A percentile compares a stretch with the other conserved stretches of the same genome.
phyloP scores from a whole-genome alignment of 2,797 vertebrate species.

The Sebastes taczanowskii region DNA sequence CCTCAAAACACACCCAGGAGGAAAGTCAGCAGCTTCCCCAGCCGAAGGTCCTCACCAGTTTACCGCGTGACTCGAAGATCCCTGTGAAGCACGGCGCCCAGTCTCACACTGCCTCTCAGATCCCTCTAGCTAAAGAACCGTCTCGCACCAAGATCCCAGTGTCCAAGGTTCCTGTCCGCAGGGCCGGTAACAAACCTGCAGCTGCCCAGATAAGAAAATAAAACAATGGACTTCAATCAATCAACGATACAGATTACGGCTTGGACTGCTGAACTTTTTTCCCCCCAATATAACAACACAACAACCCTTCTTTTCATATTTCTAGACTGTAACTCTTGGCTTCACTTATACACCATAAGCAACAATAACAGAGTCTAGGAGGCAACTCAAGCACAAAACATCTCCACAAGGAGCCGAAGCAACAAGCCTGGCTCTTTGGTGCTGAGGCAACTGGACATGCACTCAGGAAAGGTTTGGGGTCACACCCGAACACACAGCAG shows the following conservation, averaged over 20 bases:
- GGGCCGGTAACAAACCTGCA: conserved; percentile 86
- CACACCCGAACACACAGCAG: conserved; percentile 58
- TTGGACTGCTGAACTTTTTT: conserved; percentile 39
- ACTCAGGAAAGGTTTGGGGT: conserved; percentile 74
- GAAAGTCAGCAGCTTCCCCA: conserved; percentile 84
- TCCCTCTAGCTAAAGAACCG: conserved; percentile 88
- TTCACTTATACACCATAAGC: conserved; percentile 42
- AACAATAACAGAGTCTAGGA: conserved; percentile 50
- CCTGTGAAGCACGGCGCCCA: conserved; percentile 88
- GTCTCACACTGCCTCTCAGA: conserved; percentile 75
- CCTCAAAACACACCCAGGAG: conserved; percentile 75
- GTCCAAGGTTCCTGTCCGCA: conserved; percentile 93
- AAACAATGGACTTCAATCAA: conserved; percentile 38
- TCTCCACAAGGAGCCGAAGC: conserved; percentile 60
- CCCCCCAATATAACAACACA: conserved; percentile 12
- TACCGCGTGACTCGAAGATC: conserved; percentile 93
- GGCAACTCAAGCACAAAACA: conserved; percentile 79
- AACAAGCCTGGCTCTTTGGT: conserved; percentile 49
- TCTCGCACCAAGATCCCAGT: conserved; percentile 96
- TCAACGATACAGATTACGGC: conserved; percentile 5
- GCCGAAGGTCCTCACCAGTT: conserved; percentile 79
- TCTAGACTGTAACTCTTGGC: conserved; percentile 46
- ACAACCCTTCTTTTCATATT: conserved; percentile 38
- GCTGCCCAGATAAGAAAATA: conserved; percentile 87
- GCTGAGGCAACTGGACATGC: conserved; percentile 61